A percentile compares a stretch with the other conserved stretches of the same genome.
phyloP scores from a whole-genome alignment of 2,888 invertebrate species.

The Axea sp. region DNA sequence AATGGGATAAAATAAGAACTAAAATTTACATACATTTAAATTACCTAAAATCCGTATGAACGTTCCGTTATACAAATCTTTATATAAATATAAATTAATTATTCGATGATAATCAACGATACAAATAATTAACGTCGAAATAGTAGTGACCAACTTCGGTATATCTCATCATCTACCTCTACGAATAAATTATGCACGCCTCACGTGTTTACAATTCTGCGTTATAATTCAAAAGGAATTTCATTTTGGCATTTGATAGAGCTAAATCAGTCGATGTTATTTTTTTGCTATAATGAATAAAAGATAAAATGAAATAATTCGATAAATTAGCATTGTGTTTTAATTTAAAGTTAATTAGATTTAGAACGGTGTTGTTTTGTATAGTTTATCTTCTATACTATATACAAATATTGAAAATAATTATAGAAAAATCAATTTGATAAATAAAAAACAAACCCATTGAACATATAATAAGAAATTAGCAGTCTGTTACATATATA shows the following conservation, averaged over 20 bases:
- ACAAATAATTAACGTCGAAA: slow-evolving; percentile 17
- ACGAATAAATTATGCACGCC: slow-evolving; percentile 52
- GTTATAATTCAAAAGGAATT: slow-evolving; percentile 36
- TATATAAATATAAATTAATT: slow-evolving; percentile 37
- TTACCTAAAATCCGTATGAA: slow-evolving; percentile 20
- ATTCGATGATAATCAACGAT: slow-evolving; percentile 24
- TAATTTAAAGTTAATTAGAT: no score
- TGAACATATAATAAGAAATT: no score
- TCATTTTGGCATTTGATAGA: slow-evolving; percentile 13
- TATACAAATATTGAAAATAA: no score
- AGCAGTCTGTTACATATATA: no score
- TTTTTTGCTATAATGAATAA: no score
- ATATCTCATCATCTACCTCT: slow-evolving; percentile 37
- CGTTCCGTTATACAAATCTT: slow-evolving; percentile 20
- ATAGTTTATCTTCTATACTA: no score
- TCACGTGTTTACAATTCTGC: slow-evolving; percentile 43
- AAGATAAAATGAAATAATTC: not conserved
- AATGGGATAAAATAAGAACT: slow-evolving; percentile 6
- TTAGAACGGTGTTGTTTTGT: no score
- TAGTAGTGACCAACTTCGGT: slow-evolving; percentile 29
- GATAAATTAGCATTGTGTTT: no score
- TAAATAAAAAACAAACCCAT: no score
- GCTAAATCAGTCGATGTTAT: no score
- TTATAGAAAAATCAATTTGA: no score
- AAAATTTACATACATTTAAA: slow-evolving; percentile 13